Percentiles rank a stretch among this genome's conserved stretches.
phyloP scores from a whole-genome alignment of 2,797 vertebrate species.

The Euthynnus affinis region DNA sequence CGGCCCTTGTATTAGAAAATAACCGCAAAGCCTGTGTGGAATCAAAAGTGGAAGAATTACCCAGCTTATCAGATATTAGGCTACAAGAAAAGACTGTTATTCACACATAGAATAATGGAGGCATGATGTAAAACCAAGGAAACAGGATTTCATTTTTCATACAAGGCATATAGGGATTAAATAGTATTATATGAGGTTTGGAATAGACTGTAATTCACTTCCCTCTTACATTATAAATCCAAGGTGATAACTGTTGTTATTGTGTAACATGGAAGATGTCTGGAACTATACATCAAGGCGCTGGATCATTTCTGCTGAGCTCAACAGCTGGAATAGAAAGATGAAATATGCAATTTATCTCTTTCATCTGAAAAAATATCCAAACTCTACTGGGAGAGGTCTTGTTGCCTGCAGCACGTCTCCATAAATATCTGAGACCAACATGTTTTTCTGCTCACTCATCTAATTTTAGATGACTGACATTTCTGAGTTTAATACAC shows the following conservation, averaged over 20 bases:
- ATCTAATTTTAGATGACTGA: slow-evolving; percentile 75
- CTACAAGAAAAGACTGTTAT: slow-evolving; percentile 50
- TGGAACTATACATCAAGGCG: slow-evolving; percentile 14
- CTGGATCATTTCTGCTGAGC: slow-evolving; percentile 43
- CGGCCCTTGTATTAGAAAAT: slow-evolving; percentile 67
- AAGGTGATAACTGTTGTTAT: slow-evolving; percentile 36
- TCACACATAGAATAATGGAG: slow-evolving; percentile 65
- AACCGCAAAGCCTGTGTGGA: slow-evolving; percentile 58
- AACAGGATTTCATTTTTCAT: slow-evolving; percentile 61
- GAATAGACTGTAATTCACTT: slow-evolving; percentile 36
- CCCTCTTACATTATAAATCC: slow-evolving; percentile 32
- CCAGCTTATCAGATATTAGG: slow-evolving; percentile 71
- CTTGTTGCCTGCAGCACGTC: slow-evolving; percentile 35
- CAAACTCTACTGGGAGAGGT: slow-evolving; percentile 36
- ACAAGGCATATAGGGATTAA: slow-evolving; percentile 53
- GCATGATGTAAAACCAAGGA: slow-evolving; percentile 59
- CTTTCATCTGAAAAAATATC: slow-evolving; percentile 40
- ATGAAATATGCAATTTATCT: slow-evolving; percentile 69
- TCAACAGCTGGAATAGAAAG: slow-evolving; percentile 54
- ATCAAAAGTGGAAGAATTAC: slow-evolving; percentile 62
- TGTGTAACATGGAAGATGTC: slow-evolving; percentile 26
- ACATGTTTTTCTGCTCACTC: slow-evolving; percentile 59
- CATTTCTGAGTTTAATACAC: slow-evolving; percentile 49
- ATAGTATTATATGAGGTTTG: slow-evolving; percentile 32
- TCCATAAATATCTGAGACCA: slow-evolving; percentile 64